Percentiles rank a stretch among this genome's conserved stretches.
Evolutionary conservation across 2,113 vertebrate genomes (phyloP).

Genomic region (Lamprotornis superbus): DNA sequence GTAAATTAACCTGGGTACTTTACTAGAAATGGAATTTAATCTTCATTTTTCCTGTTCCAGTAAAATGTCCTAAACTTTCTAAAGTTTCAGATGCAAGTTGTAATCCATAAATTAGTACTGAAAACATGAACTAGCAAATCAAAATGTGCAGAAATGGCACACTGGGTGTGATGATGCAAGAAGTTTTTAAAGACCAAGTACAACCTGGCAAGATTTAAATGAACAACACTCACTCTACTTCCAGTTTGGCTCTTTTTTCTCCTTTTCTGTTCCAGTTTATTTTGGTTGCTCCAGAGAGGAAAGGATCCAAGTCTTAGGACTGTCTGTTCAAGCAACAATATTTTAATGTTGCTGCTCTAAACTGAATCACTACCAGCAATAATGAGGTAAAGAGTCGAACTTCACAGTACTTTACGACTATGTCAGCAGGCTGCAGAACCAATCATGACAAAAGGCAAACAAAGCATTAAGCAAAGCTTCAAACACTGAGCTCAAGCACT

Average conservation of each 20-base stretch:
- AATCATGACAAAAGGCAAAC: not conserved
- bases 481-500: not conserved
- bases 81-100: not conserved
- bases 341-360: not conserved
- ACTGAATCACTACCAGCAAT: not conserved
- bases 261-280: not conserved
- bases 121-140: not conserved
- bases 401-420: not conserved
- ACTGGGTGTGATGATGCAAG: not conserved
- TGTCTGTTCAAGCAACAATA: not conserved
- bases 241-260: not conserved
- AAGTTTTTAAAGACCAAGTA: not conserved
- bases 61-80: not conserved
- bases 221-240: not conserved
- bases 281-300: not conserved
- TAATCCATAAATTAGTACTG: not conserved
- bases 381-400: rapidly evolving
- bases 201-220: not conserved
- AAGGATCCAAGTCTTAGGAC: not conserved
- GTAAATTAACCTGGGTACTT: not conserved
- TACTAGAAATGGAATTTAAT: not conserved
- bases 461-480: not conserved
- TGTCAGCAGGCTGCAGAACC: not conserved
- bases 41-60: not conserved
- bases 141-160: not conserved